Evolutionary conservation across 1,140 invertebrate genomes (phyloP).

Genomic region (Drosophila parabipectinata): DNA sequence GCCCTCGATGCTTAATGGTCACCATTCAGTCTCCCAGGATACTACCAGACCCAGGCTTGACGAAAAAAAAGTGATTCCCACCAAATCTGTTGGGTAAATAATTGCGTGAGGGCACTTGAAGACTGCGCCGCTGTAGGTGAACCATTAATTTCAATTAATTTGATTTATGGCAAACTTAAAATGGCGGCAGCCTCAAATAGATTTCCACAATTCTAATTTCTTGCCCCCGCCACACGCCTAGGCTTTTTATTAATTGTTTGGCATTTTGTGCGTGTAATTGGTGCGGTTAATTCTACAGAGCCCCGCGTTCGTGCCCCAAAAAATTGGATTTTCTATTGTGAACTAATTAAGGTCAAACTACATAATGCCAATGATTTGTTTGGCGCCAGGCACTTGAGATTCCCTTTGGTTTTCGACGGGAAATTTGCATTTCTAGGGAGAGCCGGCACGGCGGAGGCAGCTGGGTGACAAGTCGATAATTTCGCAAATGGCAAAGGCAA

Average conservation of each 20-base stretch:
- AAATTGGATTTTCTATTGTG: slow-evolving; percentile 38
- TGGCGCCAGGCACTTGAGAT: slow-evolving; percentile 36
- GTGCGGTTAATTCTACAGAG: slow-evolving; percentile 46
- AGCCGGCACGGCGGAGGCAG: slow-evolving; percentile 19
- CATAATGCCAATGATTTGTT: slow-evolving; percentile 44
- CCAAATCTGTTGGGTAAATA: slow-evolving; percentile 43
- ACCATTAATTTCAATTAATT: slow-evolving; percentile 80
- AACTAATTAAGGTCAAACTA: slow-evolving; percentile 65
- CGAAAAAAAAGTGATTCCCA: slow-evolving; percentile 14
- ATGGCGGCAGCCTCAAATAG: slow-evolving; percentile 41
- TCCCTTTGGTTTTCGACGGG: not conserved
- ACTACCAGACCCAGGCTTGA: slow-evolving; percentile 11
- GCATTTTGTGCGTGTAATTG: slow-evolving; percentile 62
- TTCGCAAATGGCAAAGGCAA: slow-evolving; percentile 60
- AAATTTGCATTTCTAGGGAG: slow-evolving; percentile 43
- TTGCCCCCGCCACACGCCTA: not conserved
- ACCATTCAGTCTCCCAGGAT: slow-evolving; percentile 37
- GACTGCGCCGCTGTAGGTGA: slow-evolving; percentile 33
- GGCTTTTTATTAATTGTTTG: slow-evolving; percentile 63
- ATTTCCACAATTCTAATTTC: slow-evolving; percentile 44
- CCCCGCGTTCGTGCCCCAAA: not conserved
- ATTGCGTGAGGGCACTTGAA: slow-evolving; percentile 55
- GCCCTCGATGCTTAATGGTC: slow-evolving; percentile 34
- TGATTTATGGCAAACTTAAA: slow-evolving; percentile 70
- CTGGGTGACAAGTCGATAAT: slow-evolving; percentile 68